Percentiles rank a stretch among this genome's conserved stretches.
These are phyloP conservation scores for Manis pentadactyla DNA, from an alignment of 2,797 vertebrate genomes.

Conservation along the genomic window DNA sequence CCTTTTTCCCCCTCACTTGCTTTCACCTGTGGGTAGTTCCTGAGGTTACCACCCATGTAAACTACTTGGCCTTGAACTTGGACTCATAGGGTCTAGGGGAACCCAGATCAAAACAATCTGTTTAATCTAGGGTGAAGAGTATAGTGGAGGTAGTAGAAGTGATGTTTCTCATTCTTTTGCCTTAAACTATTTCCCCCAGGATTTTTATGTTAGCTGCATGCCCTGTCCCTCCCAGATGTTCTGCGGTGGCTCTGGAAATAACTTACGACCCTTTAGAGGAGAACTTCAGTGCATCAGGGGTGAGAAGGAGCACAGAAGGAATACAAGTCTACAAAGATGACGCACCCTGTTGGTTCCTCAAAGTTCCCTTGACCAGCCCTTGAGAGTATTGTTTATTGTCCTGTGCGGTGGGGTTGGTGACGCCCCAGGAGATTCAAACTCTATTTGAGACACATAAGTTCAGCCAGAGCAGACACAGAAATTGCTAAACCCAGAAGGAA, in stretches of 20 bases:
- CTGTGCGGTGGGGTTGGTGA: not conserved
- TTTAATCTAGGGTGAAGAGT: not conserved
- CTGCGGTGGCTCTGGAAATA: constrained; percentile 25
- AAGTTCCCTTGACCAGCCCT: not conserved
- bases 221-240: not conserved
- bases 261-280: not conserved
- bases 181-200: not conserved
- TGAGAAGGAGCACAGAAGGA: not conserved
- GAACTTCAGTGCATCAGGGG: not conserved
- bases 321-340: not conserved
- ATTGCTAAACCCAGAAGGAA: constrained; percentile 1
- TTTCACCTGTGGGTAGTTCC: not conserved
- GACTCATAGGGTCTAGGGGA: not conserved
- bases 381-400: not conserved
- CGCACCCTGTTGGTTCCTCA: not conserved
- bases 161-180: not conserved
- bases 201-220: not conserved
- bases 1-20: not conserved
- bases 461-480: constrained; percentile 34
- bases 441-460: constrained; percentile 24
- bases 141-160: not conserved
- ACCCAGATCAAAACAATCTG: not conserved
- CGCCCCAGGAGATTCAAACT: not conserved
- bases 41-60: not conserved
- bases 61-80: not conserved